These are phyloP conservation scores for Phaonia tiefii DNA, from an alignment of 2,888 invertebrate species.

Conservation along the genomic window DNA sequence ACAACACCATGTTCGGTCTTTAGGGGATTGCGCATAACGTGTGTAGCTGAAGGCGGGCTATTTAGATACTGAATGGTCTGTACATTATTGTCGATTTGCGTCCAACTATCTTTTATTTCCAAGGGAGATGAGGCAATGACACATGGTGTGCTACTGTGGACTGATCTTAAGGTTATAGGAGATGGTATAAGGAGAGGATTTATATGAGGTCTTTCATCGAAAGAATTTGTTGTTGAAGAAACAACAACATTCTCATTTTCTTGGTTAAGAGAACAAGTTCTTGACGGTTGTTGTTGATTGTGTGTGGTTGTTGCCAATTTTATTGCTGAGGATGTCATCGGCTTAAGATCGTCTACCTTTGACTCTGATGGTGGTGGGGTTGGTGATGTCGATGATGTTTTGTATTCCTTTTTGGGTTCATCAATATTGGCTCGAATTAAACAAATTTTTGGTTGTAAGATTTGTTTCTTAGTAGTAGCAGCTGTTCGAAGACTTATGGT, in stretches of 20 bases:
- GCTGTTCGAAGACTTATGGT: conserved; percentile 2
- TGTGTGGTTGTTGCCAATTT: not conserved
- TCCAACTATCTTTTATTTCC: conserved; percentile 66
- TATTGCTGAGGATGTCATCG: not conserved
- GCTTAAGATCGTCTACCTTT: too few species aligned
- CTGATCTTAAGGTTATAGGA: conserved; percentile 27
- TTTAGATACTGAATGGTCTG: conserved; percentile 70
- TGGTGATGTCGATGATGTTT: conserved; percentile 14
- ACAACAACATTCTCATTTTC: conserved; percentile 67
- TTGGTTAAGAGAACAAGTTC: conserved; percentile 2
- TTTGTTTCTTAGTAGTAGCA: conserved; percentile 18
- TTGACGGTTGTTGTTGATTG: conserved; percentile 11
- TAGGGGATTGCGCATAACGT: conserved; percentile 75
- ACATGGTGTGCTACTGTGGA: conserved; percentile 39
- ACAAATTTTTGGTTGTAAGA: conserved; percentile 25
- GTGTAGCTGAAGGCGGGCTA: conserved; percentile 63
- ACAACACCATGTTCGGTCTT: conserved; percentile 75
- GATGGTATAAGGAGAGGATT: conserved; percentile 39
- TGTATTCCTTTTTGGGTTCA: conserved; percentile 1
- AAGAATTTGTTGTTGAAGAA: conserved; percentile 68
- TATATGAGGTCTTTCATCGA: conserved; percentile 60
- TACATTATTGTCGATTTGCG: conserved; percentile 51
- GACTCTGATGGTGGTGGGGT: not conserved
- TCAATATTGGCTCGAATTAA: not conserved
- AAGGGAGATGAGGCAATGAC: conserved; percentile 29